Evolutionary conservation across 2,113 vertebrate genomes (phyloP).

Genomic region (Cebidichthys violaceus): DNA sequence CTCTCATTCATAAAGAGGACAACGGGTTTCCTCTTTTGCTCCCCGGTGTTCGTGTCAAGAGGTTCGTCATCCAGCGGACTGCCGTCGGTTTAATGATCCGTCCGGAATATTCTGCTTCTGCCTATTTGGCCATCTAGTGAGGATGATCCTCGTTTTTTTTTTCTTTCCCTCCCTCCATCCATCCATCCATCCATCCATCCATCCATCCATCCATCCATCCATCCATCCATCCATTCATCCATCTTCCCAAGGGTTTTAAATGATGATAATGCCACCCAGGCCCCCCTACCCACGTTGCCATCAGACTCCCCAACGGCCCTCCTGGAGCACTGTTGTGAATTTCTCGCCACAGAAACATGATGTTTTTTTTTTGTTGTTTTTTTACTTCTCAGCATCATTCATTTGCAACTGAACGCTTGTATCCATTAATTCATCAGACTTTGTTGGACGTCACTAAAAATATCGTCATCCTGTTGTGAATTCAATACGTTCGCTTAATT

Average conservation of each 20-base stretch:
- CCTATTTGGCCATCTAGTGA: conserved; percentile 25
- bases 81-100: conserved; percentile 24
- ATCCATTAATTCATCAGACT: background rate
- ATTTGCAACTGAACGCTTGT: conserved; percentile 11
- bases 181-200: conserved; percentile 46
- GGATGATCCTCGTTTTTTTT: conserved; percentile 14
- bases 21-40: conserved; percentile 28
- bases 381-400: background rate
- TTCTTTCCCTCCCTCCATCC: conserved; percentile 5
- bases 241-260: conserved; percentile 59
- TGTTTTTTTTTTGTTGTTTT: too few species aligned
- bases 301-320: conserved; percentile 46
- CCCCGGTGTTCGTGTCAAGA: conserved; percentile 38
- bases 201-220: conserved; percentile 43
- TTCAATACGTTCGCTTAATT: conserved; percentile 19
- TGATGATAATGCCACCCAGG: conserved; percentile 47
- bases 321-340: conserved; percentile 38
- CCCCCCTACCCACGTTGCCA: conserved; percentile 28
- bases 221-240: conserved; percentile 45
- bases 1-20: conserved; percentile 28
- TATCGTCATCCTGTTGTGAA: background rate
- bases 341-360: background rate
- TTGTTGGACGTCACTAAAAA: conserved; percentile 14
- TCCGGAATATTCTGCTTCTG: conserved; percentile 45
- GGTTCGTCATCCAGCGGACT: conserved; percentile 36